Evolutionary conservation across 2,888 invertebrate genomes (phyloP).

Genomic region (Rosalia funebris): DNA sequence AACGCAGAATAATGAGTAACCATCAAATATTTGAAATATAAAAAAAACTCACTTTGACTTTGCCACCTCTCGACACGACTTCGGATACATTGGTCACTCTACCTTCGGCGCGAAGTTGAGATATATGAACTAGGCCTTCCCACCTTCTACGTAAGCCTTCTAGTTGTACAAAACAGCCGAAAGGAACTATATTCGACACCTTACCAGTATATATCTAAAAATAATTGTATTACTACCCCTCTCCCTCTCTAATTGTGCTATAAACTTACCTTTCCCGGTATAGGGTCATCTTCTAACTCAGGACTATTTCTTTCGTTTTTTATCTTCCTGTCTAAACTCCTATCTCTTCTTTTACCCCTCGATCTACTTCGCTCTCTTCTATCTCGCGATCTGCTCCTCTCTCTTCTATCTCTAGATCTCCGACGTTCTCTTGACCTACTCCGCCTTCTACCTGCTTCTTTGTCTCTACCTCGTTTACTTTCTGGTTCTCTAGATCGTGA

Average conservation of each 20-base stretch:
- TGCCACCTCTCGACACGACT: constrained; percentile 85
- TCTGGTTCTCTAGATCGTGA: constrained; percentile 49
- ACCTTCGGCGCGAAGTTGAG: constrained; percentile 91
- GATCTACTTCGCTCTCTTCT: constrained; percentile 31
- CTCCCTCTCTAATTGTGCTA: no score
- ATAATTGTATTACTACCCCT: no score
- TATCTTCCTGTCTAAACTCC: constrained; percentile 44
- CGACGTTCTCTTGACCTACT: constrained; percentile 45
- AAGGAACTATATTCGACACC: constrained; percentile 96
- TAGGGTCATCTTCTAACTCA: constrained; percentile 77
- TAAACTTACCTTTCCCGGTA: constrained; percentile 73
- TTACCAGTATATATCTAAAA: constrained; percentile 88
- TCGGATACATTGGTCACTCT: constrained; percentile 94
- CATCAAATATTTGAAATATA: neutral
- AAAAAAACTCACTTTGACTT: constrained; percentile 82
- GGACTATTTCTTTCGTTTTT: constrained; percentile 61
- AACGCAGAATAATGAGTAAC: neutral
- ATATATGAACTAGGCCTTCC: constrained; percentile 98
- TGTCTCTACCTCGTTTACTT: constrained; percentile 53
- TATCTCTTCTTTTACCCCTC: constrained; percentile 35
- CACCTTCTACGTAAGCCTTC: constrained; percentile 89
- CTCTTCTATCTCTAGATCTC: constrained; percentile 42
- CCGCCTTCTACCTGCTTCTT: constrained; percentile 53
- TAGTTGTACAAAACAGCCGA: constrained; percentile 97
- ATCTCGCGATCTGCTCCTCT: constrained; percentile 42